Evolutionary conservation across 2,113 vertebrate species (phyloP), one percentile per base, ranked within the genome.

Genomic region (Rhinopomastus cyanomelas): DNA sequence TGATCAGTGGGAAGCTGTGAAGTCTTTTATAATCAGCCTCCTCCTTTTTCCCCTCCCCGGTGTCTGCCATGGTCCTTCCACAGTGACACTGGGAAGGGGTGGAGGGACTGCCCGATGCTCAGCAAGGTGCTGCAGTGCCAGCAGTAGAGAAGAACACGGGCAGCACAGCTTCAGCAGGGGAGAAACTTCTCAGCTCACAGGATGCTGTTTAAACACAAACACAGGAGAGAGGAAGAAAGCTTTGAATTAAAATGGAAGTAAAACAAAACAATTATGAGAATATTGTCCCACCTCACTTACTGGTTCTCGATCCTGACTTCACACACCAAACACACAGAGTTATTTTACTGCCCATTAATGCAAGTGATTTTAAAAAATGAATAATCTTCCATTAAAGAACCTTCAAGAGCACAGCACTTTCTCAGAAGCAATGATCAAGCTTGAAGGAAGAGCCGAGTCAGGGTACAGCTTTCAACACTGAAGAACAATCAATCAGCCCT

Each of bases 21-120:
- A 99, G 97, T 74, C 98, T 98, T 96, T 99, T 99, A 96, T 98
- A 99, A 80, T 99, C 99, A 56, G 98, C 98, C 56, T 99, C 98
- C 8, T 99, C 99, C 92, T 99, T 99, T 97, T 98, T 99, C 65
- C 97, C 98, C 91, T 99, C 98, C 49, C 97, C 98, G 1, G 97
- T 97, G 84, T 98, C 98, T 87, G 99, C 98, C 98, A 99, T 99
- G 90, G 77, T 94, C 83, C 92, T 97, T 95, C 96, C 95, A 95
- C 96, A 34, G 86, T 56, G 94, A 79, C 90, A 79, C 51, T 27
- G 3, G 80, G 81, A 89, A 89, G 48, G 81, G 71, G 65, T 2
- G 0, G 67, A 74, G 72, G 7, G 55, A 53, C 46, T 61, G 30
- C 65, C 36, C 21, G 20, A 69, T 74, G 69, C 51, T 91, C 91